Conservation (phyloP, 2,888 invertebrate genomes). For the Microctonus aethiopoides region DNA sequence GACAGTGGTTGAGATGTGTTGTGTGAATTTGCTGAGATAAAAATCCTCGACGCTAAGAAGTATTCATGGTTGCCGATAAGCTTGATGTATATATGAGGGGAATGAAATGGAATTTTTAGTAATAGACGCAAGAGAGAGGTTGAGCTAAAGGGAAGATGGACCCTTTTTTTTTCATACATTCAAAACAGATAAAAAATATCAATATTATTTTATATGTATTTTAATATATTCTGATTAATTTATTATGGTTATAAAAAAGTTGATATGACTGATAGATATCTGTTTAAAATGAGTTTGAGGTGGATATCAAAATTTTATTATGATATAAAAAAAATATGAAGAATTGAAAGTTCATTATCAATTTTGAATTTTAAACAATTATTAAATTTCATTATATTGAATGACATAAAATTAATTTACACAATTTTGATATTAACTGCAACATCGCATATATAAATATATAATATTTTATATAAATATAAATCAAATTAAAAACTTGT, state of each 20-base stretch:
- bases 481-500: conserved; percentile 19
- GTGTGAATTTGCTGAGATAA: conserved; percentile 33
- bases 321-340: background rate
- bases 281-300: background rate
- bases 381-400: background rate
- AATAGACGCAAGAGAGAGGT: background rate
- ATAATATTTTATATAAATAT: background rate
- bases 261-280: background rate
- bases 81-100: conserved; percentile 28
- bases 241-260: background rate
- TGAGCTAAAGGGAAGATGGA: background rate
- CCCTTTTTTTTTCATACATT: background rate
- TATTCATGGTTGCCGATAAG: conserved; percentile 35
- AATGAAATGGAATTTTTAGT: conserved; percentile 10
- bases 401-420: background rate
- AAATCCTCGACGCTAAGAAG: conserved; percentile 30
- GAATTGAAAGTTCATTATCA: background rate
- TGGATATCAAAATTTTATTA: background rate
- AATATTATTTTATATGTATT: background rate
- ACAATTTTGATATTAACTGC: background rate
- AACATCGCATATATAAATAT: background rate
- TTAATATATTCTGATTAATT: background rate
- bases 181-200: background rate
- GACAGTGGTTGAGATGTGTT: conserved; percentile 19
- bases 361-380: background rate